Conservation (phyloP, 1,140 invertebrate genomes). For the Lordiphosa clarofinis region DNA sequence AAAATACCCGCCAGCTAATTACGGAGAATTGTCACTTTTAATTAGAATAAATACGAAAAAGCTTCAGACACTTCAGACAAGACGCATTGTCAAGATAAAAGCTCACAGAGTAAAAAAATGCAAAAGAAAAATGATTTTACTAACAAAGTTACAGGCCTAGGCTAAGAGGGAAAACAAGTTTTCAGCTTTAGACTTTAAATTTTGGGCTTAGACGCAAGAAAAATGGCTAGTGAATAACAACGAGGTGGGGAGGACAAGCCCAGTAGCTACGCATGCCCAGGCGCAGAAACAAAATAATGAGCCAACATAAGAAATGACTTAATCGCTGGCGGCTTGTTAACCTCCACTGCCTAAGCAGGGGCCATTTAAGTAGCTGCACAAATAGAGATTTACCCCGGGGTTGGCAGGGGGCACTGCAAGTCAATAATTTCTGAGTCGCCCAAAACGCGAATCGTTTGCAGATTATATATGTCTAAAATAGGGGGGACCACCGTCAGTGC, state of each 20-base stretch:
- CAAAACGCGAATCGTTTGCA: conserved; percentile 52
- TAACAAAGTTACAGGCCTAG: conserved; percentile 56
- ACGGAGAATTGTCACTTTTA: conserved; percentile 74
- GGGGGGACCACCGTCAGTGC: conserved; percentile 70
- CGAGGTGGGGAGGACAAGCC: conserved; percentile 18
- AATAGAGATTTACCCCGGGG: conserved; percentile 70
- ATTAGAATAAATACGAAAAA: conserved; percentile 67
- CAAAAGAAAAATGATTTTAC: conserved; percentile 36
- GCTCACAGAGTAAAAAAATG: background rate
- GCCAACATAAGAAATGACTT: conserved; percentile 73
- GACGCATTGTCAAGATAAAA: conserved; percentile 66
- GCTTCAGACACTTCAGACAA: conserved; percentile 2
- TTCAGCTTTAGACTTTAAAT: conserved; percentile 42
- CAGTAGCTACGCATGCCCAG: conserved; percentile 44
- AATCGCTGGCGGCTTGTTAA: conserved; percentile 76
- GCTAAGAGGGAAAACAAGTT: conserved; percentile 43
- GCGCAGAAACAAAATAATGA: conserved; percentile 52
- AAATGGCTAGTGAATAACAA: conserved; percentile 28
- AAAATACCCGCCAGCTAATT: conserved; percentile 60
- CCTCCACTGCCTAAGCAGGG: conserved; percentile 33
- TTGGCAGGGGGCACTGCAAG: conserved; percentile 28
- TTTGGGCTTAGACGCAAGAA: conserved; percentile 59
- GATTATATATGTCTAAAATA: conserved; percentile 45
- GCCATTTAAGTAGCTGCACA: conserved; percentile 72
- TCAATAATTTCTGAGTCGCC: conserved; percentile 66